Conservation (phyloP, 2,113 vertebrate species). For the Empidonax alnorum region DNA sequence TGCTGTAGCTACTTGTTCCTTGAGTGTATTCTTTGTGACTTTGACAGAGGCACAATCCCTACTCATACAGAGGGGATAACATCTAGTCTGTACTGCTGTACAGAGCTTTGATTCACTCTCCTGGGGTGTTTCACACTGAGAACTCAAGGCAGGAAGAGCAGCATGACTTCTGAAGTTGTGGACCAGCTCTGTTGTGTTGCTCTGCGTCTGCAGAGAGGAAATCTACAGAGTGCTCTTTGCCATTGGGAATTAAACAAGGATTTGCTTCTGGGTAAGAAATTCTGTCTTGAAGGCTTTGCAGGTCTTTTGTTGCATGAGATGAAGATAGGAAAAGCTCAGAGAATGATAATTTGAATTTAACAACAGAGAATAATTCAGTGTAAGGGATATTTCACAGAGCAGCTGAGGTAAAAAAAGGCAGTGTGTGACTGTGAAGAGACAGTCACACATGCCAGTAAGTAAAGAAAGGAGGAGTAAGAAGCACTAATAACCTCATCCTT, state of each 20-base stretch:
- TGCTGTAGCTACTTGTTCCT: background rate
- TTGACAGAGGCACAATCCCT: background rate
- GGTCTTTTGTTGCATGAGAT: background rate
- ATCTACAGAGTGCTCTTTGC: background rate
- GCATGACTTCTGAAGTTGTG: background rate
- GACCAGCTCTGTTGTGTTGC: background rate
- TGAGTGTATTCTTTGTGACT: background rate
- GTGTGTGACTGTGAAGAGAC: background rate
- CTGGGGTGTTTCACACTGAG: background rate
- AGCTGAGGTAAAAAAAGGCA: background rate
- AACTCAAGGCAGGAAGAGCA: background rate
- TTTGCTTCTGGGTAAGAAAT: slow-evolving; percentile 29
- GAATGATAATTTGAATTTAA: background rate
- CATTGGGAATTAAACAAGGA: background rate
- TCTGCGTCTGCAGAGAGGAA: background rate
- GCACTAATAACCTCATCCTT: background rate
- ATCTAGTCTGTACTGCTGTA: no score
- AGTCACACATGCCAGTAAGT: background rate
- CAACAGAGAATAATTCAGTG: background rate
- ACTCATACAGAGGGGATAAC: background rate
- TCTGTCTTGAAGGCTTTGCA: background rate
- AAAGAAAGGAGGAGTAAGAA: background rate
- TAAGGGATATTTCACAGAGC: background rate
- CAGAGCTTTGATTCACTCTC: background rate
- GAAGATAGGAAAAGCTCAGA: slow-evolving; percentile 20